Base-by-base conservation (phyloP, 2,113 vertebrate genomes). In the Oryzias woworae region DNA sequence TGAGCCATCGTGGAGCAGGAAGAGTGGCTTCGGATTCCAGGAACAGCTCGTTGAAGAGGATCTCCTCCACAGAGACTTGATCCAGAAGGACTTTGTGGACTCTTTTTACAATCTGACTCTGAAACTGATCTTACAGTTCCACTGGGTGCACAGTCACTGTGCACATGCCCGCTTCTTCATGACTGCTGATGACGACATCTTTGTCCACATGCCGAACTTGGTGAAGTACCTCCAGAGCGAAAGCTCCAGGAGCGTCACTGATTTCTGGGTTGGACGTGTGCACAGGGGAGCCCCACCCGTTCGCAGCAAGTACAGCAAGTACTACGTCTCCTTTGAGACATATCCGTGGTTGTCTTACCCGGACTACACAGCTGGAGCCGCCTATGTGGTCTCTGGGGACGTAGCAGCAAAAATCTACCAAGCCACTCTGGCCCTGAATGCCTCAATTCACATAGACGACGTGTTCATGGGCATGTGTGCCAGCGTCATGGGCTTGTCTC, bases 381-480 rank as follows among this genome's bases (percentile, higher is more conserved):
- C 93, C 0, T 99, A 98, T 3, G 92, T 99, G 4, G 69, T 98
- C 64, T 99, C 97, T 1, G 78, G 63, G 2, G 95, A 97, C 0
- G 95, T 95, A 1, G 95, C 93, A 0, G 86, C 92, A 65, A 96
- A 93, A 90, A 86, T 98, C 77, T 94, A 97, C 20, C 88, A 91
- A 46, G 96, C 95, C 45, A 95, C 93, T 0, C 81, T 94, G 83
- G 96, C 93, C 17, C 88, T 98, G 57, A 98, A 98, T 17, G 93
- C 95, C 24, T 95, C 94, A 18, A 77, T 99, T 54, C 94, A 98
- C 81, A 98, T 98, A 58, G 97, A 99, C 1, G 96, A 98, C 23
- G 97, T 98, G 84, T 98, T 98, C 85, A 96, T 98, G 95, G 97
- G 96, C 75, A 92, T 98, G 73, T 98, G 96, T 66, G 97, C 93